Evolutionary conservation across 2,113 vertebrate species (phyloP), one percentile per base, ranked within the genome.

Genomic region (Pterocles gutturalis): DNA sequence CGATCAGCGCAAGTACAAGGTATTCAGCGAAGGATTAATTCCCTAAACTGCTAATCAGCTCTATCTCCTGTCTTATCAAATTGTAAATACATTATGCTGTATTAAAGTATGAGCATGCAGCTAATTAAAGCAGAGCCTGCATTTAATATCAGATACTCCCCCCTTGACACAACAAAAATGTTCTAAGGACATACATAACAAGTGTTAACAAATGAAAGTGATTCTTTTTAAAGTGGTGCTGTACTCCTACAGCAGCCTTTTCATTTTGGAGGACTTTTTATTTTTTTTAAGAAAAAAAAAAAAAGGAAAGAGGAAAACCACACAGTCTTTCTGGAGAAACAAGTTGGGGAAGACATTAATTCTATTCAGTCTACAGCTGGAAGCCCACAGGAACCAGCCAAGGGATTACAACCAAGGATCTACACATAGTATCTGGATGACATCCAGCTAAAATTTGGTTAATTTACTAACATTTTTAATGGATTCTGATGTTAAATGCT

Each of bases 1-100:
- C 1, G 33, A 93, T 96, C 88, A 93, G 78, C 8, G 43, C 78
- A 75, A 93, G 77, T 90, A 81, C 90, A 93, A 96, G 84, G 65
- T 89, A 95, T 88, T 95, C 91, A 96, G 31, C 53, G 91, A 94
- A 96, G 73, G 81, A 93, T 88, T 94, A 95, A 97, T 41, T 97
- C 75, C 87, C 78, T 90, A 93, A 96, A 76, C 65, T 93, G 83
- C 65, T 87, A 95, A 90, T 91, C 84, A 94, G 79, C 93, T 91
- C 71, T 93, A 91, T 90, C 97, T 97, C 86, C 83, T 93, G 71
- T 84, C 87, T 96, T 94, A 94, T 95, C 95, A 97, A 96, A 96
- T 90, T 96, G 91, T 96, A 97, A 97, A 97, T 96, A 97, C 79
- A 96, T 97, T 96, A 96, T 91, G 62, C 84, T 83, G 62, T 87